Evolutionary conservation across 2,797 vertebrate genomes (phyloP).

Genomic region (Lepus oiostolus): DNA sequence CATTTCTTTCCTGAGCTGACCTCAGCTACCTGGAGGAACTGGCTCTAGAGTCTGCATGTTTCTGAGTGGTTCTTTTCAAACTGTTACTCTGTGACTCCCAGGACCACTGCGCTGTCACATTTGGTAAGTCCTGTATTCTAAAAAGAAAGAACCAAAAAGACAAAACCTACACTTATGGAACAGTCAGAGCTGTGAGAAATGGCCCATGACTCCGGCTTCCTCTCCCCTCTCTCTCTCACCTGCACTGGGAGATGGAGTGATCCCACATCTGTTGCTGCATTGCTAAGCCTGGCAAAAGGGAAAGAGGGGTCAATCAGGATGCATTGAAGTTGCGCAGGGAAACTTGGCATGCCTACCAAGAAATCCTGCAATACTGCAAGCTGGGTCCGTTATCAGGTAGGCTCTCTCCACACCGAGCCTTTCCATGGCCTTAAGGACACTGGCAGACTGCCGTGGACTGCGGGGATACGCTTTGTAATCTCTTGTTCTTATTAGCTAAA

Average conservation of each 20-base stretch:
- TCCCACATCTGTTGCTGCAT: slow-evolving; percentile 67
- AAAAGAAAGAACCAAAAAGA: slow-evolving; percentile 9
- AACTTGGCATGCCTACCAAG: slow-evolving; percentile 80
- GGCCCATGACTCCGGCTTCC: slow-evolving; percentile 15
- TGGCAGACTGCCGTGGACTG: background rate
- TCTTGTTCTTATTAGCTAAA: slow-evolving; percentile 13
- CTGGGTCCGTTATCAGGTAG: slow-evolving; percentile 46
- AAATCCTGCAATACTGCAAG: slow-evolving; percentile 67
- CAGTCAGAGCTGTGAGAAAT: slow-evolving; percentile 29
- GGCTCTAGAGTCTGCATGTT: background rate
- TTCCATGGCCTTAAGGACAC: slow-evolving; percentile 72
- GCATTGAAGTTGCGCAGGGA: slow-evolving; percentile 51
- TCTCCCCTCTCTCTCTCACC: background rate
- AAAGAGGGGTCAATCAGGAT: slow-evolving; percentile 76
- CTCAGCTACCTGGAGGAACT: fast-evolving
- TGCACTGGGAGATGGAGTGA: slow-evolving; percentile 65
- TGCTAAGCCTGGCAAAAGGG: slow-evolving; percentile 62
- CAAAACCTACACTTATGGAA: background rate
- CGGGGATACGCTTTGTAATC: background rate
- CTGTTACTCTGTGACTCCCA: background rate
- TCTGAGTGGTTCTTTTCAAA: background rate
- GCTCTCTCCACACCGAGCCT: slow-evolving; percentile 28
- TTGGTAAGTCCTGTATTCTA: slow-evolving; percentile 67
- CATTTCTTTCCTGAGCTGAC: fast-evolving
- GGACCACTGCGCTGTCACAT: background rate